Conservation (phyloP, 2,797 vertebrate species). For the Chaetophractus vellerosus region DNA sequence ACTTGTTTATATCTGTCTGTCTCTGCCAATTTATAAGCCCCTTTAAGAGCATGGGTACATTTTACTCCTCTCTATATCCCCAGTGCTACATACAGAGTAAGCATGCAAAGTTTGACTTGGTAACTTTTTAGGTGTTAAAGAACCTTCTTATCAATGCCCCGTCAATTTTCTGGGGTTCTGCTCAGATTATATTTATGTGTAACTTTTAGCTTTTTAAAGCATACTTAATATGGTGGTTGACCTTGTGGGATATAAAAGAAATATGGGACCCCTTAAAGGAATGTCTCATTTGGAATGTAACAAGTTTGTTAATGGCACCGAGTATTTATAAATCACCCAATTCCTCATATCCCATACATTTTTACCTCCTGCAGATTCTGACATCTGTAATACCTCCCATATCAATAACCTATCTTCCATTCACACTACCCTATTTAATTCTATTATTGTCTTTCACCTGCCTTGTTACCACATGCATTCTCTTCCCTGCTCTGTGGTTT, state of each 20-base stretch:
- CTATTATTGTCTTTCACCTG: neutral
- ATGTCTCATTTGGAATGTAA: slow-evolving; percentile 3
- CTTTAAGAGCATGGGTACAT: neutral
- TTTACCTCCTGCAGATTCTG: neutral
- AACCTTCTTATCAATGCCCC: neutral
- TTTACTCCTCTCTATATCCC: neutral
- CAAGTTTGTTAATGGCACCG: neutral
- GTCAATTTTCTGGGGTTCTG: neutral
- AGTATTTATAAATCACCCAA: neutral
- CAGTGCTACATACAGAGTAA: slow-evolving; percentile 11
- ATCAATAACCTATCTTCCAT: neutral
- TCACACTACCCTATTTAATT: slow-evolving; percentile 32
- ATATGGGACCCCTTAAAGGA: neutral
- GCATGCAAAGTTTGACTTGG: neutral
- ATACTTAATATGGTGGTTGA: neutral
- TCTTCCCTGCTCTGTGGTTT: neutral
- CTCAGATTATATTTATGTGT: neutral
- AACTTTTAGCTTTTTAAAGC: slow-evolving; percentile 23
- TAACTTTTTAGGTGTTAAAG: neutral
- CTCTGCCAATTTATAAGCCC: neutral
- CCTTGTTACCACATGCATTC: neutral
- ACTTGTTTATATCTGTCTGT: neutral
- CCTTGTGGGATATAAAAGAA: neutral
- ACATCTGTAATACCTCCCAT: neutral
- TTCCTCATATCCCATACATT: neutral